Evolutionary conservation across 1,140 invertebrate genomes (phyloP).

Genomic region (Drosophila ironensis): DNA sequence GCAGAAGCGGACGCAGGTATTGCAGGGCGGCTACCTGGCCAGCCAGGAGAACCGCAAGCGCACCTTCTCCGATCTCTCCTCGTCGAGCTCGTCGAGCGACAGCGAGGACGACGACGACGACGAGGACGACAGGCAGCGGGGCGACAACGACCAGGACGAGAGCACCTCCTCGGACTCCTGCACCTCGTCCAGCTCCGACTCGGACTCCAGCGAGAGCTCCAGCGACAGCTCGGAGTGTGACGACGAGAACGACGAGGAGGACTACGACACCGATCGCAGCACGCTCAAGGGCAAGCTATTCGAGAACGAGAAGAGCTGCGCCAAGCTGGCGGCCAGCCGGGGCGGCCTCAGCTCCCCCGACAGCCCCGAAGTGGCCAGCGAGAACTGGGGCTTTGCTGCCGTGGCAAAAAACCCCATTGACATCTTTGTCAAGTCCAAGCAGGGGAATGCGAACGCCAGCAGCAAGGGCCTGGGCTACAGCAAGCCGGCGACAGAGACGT

Average conservation of each 20-base stretch:
- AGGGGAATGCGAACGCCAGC: constrained; percentile 32
- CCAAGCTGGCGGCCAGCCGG: constrained; percentile 28
- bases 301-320: constrained; percentile 52
- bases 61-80: constrained; percentile 74
- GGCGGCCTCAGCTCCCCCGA: constrained; percentile 26
- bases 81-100: constrained; percentile 73
- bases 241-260: constrained; percentile 74
- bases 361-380: constrained; percentile 77
- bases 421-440: constrained; percentile 70
- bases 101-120: constrained; percentile 80
- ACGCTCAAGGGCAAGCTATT: constrained; percentile 71
- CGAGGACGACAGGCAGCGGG: constrained; percentile 55
- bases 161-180: constrained; percentile 78
- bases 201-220: constrained; percentile 74
- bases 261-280: constrained; percentile 72
- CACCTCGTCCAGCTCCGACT: constrained; percentile 82
- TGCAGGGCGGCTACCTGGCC: constrained; percentile 46
- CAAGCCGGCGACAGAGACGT: constrained; percentile 12
- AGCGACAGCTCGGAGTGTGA: constrained; percentile 79
- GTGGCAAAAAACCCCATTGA: constrained; percentile 84
- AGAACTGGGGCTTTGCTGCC: constrained; percentile 91
- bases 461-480: constrained; percentile 35
- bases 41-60: constrained; percentile 59
- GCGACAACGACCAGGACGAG: constrained; percentile 71
- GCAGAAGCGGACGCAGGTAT: constrained; percentile 40